Evolutionary conservation across 37 sponge, comb jelly and placozoan genomes (phyloP), one percentile per base, ranked within the genome.

Genomic region (Mnemiopsis leidyi): DNA sequence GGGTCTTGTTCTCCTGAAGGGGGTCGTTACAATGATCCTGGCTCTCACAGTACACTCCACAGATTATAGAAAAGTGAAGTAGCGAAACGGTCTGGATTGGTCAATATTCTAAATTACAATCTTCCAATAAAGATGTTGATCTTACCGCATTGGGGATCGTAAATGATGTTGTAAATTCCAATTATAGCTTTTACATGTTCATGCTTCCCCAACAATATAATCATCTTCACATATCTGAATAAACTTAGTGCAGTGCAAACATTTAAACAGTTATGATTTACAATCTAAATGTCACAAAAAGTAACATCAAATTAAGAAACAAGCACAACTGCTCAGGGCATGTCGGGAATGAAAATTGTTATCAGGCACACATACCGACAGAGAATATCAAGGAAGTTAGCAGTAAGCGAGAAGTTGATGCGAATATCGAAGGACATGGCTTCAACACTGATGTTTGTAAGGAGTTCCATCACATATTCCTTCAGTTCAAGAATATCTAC

Each of bases 401-500:
- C 90, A 40, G 90, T 85, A 35, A 85, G 26, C 0, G 90, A 85
- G 25, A 85, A 85, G 90, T 85, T 85, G 40, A 85, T 38, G 23
- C 36, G 40, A 93, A 96, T 96, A 69, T 97, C 96, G 61, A 97
- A 92, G 40, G 77, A 69, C 93, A 97, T 94, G 35, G 95, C 95
- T 0, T 94, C 94, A 0, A 95, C 95, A 30, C 96, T 95, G 34
- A 97, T 92, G 0, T 95, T 95, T 0, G 96, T 96, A 92, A 97
- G 93, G 39, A 96, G 93, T 38, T 97, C 96, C 83, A 93, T 94
- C 67, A 94, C 93, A 32, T 68, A 83, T 33, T 97, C 97, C 71
- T 94, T 96, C 82, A 98, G 96, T 93, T 98, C 99, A 94, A 98
- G 94, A 20, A 98, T 94, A 71, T 98, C 99, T 32, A 97, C 95